Base-by-base conservation (phyloP, 2,113 vertebrate species). In the Brienomyrus brachyistius region DNA sequence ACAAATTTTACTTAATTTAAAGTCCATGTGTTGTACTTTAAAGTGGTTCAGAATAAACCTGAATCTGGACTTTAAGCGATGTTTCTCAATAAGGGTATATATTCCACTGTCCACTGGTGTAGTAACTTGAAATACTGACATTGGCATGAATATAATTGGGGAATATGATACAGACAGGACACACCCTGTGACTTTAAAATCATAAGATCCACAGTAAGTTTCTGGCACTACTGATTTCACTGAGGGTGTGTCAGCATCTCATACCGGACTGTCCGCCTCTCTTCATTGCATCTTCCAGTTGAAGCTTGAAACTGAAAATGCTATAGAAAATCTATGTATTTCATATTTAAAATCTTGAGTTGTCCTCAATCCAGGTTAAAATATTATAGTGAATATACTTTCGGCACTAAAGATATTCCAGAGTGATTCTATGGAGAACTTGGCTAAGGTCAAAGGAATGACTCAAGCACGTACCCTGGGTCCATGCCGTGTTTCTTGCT, bases 391-490 rank as follows among this genome's bases (percentile, higher is more conserved):
- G 40, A 43, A 43, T 82, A 6, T 21, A 82, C 6, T 45, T 50
- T 84, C 19, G 2, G 82, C 40, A 43, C 19, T 48, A 48, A 45
- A 10, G 7, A n/a, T 10, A 84, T 43, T 23, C 40, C 82, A 5
- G 45, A 23, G 45, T 27, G 40, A 48, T 84, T 48, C 7, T 7
- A 10, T 84, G 23, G 82, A 48, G 21, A 45, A 48, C 43, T 84
- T 8, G 21, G 10, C 19, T 10, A 84, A 50, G 35, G 62, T 84
- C 50, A 56, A n/a, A 43, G 40, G 23, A 84, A 85, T 85, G 89
- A 85, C 89, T 62, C 89, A 89, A 89, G 89, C 89, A 89, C 82
- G 89, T 89, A 43, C 43, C 21, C 43, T 35, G 77, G 89, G 77
- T 85, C 52, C 89, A 85, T 62, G 11, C 15, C 4, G 52, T 84